phyloP scores from a whole-genome alignment of 2,797 vertebrate genomes.

The Pygocentrus nattereri region DNA sequence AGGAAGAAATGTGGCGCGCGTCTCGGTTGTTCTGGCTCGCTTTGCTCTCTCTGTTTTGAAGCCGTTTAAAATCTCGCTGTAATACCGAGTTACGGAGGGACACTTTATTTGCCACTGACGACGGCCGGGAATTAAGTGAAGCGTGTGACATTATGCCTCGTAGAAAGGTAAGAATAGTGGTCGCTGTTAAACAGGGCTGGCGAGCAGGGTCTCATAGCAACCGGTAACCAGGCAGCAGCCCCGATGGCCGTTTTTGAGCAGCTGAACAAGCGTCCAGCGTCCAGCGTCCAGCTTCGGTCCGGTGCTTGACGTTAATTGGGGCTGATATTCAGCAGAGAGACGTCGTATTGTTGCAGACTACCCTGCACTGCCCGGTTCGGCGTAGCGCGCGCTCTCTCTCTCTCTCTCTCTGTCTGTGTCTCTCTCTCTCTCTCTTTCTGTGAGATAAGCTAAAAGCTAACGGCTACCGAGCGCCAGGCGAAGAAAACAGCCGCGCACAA shows the following conservation, averaged over 20 bases:
- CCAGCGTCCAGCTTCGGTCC: background rate
- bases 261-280: background rate
- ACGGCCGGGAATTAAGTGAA: background rate
- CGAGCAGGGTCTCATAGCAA: background rate
- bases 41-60: background rate
- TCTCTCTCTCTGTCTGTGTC: too few relatives aligned
- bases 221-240: background rate
- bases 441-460: background rate
- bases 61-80: background rate
- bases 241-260: background rate
- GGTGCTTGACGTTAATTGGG: conserved; percentile 4
- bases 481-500: background rate
- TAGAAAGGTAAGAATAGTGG: conserved; percentile 66
- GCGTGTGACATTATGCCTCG: conserved; percentile 59
- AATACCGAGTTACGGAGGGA: background rate
- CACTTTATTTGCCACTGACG: background rate
- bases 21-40: background rate
- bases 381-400: too few relatives aligned
- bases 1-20: conserved; percentile 23
- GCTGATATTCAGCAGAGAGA: background rate
- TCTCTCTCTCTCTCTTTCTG: too few relatives aligned
- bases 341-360: background rate
- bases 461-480: background rate
- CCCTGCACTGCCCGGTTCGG: background rate
- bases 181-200: background rate